These are phyloP conservation scores for Leptonema lineaticorne DNA, from an alignment of 1,140 invertebrate genomes.

Conservation along the genomic window DNA sequence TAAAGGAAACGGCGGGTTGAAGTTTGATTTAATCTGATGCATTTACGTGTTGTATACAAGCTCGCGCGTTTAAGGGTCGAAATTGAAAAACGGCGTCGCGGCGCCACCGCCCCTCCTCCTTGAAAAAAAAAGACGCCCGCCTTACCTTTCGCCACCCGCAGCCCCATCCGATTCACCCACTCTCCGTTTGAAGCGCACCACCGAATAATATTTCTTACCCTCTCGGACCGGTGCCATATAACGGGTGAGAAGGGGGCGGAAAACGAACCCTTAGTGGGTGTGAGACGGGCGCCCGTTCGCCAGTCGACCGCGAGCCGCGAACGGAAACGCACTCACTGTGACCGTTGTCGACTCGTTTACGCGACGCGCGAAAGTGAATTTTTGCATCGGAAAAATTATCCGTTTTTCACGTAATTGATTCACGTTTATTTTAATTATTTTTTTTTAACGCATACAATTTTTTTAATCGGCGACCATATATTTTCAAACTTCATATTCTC, in stretches of 20 bases:
- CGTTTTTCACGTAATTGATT: no score
- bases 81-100: conserved; percentile 24
- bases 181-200: no score
- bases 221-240: no score
- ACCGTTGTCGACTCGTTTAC: neutral
- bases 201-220: no score
- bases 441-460: neutral
- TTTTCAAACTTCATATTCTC: no score
- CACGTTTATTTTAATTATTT: neutral
- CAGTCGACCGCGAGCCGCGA: conserved; percentile 21
- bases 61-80: conserved; percentile 1
- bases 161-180: no score
- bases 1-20: neutral
- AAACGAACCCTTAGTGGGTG: neutral
- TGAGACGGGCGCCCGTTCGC: conserved; percentile 3
- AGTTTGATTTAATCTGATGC: neutral
- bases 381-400: no score
- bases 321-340: neutral
- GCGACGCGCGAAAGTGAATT: neutral
- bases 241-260: conserved; percentile 1
- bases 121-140: no score
- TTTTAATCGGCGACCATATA: neutral
- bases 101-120: neutral
- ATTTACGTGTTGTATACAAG: neutral
- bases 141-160: no score